Percentiles rank a stretch among this genome's conserved stretches.
Evolutionary conservation across 2,888 invertebrate species (phyloP).

Genomic region (Anoplius nigerrimus): DNA sequence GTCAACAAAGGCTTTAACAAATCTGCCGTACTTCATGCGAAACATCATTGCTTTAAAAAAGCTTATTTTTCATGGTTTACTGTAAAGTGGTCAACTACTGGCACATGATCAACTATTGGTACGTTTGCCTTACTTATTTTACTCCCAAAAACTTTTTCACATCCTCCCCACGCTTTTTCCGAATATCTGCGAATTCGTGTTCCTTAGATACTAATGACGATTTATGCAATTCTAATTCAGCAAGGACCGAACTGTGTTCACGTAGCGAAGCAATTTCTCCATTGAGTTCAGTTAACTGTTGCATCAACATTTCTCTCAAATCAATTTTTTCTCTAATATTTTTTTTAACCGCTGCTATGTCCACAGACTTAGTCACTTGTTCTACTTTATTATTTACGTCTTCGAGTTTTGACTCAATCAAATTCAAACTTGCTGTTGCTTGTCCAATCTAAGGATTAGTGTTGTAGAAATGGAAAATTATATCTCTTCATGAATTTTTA

Average conservation of each 20-base stretch:
- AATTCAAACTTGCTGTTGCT: slow-evolving; percentile 75
- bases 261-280: slow-evolving; percentile 79
- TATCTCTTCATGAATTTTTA: slow-evolving; percentile 74
- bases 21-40: too few species aligned
- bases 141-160: slow-evolving; percentile 80
- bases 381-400: slow-evolving; percentile 59
- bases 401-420: slow-evolving; percentile 63
- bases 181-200: slow-evolving; percentile 80
- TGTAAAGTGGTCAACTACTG: too few species aligned
- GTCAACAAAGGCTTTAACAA: too few species aligned
- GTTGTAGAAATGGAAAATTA: slow-evolving; percentile 23
- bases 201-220: slow-evolving; percentile 76
- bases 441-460: slow-evolving; percentile 68
- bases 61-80: too few species aligned
- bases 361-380: slow-evolving; percentile 67
- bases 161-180: slow-evolving; percentile 82
- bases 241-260: slow-evolving; percentile 79
- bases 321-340: slow-evolving; percentile 79
- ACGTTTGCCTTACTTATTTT: too few species aligned
- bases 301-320: slow-evolving; percentile 79
- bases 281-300: slow-evolving; percentile 79
- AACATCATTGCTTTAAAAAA: too few species aligned
- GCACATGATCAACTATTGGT: too few species aligned
- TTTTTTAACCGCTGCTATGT: slow-evolving; percentile 78
- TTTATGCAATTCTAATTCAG: slow-evolving; percentile 80